A percentile compares a stretch with the other conserved stretches of the same genome.
These are phyloP conservation scores for Euleptes europaea DNA, from an alignment of 2,113 vertebrate species.

Conservation along the genomic window DNA sequence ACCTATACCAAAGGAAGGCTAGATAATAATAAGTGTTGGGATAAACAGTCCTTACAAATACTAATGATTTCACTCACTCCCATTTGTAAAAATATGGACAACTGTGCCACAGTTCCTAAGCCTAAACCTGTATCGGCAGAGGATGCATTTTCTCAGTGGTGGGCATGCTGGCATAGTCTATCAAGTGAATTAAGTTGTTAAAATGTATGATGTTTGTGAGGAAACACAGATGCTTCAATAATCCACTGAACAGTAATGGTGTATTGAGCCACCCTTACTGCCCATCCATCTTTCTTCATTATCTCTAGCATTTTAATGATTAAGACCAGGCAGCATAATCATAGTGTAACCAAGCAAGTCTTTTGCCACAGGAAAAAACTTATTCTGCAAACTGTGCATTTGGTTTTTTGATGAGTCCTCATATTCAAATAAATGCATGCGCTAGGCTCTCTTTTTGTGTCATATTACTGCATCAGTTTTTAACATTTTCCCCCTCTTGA, in stretches of 20 bases:
- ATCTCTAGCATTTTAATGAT: background rate
- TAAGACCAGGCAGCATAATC: background rate
- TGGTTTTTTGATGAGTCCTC: constrained; percentile 16
- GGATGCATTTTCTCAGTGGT: no score
- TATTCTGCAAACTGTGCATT: constrained; percentile 8
- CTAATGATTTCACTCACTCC: no score
- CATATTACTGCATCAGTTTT: background rate
- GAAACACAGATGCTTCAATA: background rate
- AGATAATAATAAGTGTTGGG: no score
- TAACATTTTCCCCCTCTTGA: constrained; percentile 12
- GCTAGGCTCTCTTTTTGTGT: background rate
- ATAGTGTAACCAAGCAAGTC: background rate
- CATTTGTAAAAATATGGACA: no score
- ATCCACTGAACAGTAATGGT: background rate
- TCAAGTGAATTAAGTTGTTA: background rate
- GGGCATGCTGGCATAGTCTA: background rate
- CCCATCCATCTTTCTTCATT: background rate
- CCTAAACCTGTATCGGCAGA: no score
- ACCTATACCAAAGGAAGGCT: no score
- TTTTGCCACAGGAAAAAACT: background rate
- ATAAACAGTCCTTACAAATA: no score
- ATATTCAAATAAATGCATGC: background rate
- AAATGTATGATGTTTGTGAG: background rate
- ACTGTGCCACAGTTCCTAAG: no score
- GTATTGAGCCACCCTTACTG: background rate